Conservation (phyloP, 2,113 vertebrate species). For the Ploceus nigricollis region DNA sequence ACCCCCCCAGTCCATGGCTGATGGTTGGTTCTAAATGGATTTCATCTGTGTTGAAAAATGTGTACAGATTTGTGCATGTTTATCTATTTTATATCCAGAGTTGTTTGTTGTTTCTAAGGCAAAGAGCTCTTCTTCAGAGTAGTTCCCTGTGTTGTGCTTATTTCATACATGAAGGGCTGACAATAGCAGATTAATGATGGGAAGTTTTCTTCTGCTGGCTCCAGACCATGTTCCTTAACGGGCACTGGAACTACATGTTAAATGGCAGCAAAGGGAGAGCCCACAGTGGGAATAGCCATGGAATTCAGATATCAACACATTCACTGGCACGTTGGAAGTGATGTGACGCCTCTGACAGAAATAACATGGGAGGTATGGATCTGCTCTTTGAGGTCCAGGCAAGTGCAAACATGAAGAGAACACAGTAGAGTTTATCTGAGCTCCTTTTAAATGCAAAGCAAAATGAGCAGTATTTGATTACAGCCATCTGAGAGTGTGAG, state of each 20-base stretch:
- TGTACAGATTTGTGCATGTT: not conserved
- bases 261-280: not conserved
- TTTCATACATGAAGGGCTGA: not conserved
- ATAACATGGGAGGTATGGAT: not conserved
- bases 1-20: not conserved
- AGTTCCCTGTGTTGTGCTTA: not conserved
- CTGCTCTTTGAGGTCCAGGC: not conserved
- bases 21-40: not conserved
- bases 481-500: not conserved
- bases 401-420: not conserved
- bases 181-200: not conserved
- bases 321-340: not conserved
- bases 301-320: not conserved
- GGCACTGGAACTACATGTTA: not conserved
- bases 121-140: not conserved
- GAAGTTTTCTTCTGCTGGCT: not conserved
- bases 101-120: not conserved
- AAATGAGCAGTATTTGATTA: conserved; percentile 11
- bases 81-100: not conserved
- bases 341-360: not conserved
- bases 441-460: not conserved
- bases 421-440: not conserved
- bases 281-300: not conserved
- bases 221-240: not conserved
- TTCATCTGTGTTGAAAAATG: not conserved